These are phyloP conservation scores for Pelusios castaneus DNA, from an alignment of 2,113 vertebrate genomes.

Conservation along the genomic window DNA sequence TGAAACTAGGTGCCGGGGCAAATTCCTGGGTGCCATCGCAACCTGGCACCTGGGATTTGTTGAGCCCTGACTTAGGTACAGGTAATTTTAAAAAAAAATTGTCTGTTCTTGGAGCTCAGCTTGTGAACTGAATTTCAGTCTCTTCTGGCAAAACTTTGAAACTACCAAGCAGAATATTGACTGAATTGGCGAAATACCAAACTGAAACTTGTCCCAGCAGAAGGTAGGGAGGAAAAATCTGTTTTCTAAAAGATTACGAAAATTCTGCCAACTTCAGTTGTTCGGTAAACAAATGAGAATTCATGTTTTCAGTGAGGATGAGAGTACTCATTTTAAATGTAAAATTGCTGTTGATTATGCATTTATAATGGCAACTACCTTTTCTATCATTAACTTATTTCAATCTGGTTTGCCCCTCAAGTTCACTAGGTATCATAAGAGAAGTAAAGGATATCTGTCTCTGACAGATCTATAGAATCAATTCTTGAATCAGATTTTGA, in stretches of 20 bases:
- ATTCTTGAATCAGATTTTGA: not conserved
- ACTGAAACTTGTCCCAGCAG: not conserved
- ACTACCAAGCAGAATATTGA: not conserved
- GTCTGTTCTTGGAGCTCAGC: not conserved
- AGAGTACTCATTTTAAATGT: not conserved
- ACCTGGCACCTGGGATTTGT: no score
- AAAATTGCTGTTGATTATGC: not conserved
- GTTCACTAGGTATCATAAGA: not conserved
- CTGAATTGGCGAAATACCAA: not conserved
- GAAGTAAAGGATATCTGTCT: not conserved
- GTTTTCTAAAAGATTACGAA: not conserved
- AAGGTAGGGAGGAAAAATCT: not conserved
- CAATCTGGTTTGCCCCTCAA: not conserved
- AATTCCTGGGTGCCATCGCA: no score
- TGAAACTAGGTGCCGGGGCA: no score
- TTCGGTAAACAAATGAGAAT: not conserved
- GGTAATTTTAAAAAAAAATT: not conserved
- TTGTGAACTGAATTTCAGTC: not conserved
- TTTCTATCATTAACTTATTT: not conserved
- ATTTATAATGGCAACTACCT: rapidly evolving
- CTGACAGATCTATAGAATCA: not conserved
- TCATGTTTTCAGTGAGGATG: not conserved
- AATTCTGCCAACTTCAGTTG: rapidly evolving
- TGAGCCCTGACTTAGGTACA: not conserved
- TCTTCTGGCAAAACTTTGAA: not conserved